Conservation (phyloP, 2,797 vertebrate genomes). For the Galagoides demidoff region DNA sequence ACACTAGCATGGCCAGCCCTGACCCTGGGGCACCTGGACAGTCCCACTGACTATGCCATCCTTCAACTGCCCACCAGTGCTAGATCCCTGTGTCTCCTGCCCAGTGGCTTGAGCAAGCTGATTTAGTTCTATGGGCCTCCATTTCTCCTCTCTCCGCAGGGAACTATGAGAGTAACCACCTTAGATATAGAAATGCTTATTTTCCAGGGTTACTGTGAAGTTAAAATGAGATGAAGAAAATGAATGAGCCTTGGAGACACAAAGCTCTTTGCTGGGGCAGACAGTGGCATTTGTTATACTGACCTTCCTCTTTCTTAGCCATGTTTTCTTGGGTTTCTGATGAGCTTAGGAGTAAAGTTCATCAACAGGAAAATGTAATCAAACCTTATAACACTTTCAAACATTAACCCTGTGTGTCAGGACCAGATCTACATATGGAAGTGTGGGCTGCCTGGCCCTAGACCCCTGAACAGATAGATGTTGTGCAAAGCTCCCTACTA, state of each 20-base stretch:
- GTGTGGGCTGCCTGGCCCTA: background rate
- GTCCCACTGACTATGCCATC: too few relatives aligned
- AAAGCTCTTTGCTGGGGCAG: background rate
- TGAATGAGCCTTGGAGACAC: background rate
- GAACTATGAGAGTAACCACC: background rate
- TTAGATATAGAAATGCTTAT: background rate
- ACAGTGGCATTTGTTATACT: background rate
- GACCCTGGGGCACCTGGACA: background rate
- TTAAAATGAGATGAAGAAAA: background rate
- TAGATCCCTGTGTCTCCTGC: background rate
- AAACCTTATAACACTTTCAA: background rate
- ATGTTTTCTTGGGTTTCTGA: background rate
- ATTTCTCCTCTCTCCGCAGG: background rate
- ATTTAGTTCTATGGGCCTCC: background rate
- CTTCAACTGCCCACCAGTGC: background rate
- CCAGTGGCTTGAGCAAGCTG: background rate
- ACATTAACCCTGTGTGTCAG: background rate
- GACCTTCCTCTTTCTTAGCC: background rate
- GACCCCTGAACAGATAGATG: background rate
- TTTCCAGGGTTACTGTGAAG: background rate
- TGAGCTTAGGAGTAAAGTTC: background rate
- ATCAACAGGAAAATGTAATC: background rate
- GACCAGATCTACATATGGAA: background rate
- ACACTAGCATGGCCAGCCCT: rapidly evolving
- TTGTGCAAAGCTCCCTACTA: background rate